Evolutionary conservation across 1,140 invertebrate genomes (phyloP), one percentile per base, ranked within the genome.

Genomic region (Cotesia typhae): DNA sequence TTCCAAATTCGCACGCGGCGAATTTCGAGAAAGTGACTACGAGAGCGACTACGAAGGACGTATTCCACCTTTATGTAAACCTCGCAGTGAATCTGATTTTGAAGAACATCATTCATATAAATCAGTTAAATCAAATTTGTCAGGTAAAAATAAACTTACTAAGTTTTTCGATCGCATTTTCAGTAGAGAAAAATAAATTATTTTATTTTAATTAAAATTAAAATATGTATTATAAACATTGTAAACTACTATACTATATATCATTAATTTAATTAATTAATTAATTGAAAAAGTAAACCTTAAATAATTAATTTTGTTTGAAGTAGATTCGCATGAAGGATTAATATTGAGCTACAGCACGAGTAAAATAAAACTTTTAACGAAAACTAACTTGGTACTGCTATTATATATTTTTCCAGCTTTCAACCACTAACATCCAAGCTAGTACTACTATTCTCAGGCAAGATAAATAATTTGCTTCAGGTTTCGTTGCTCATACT

Each of bases 1-100:
- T 74, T 89, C 89, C 51, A 90, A 90, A 88, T 92, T 94, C 85
- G 79, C 92, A 61, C 89, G 91, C 77, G 89, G 91, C 60, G 91
- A 93, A 84, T 92, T 92, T 78, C 85, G 88, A 41, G 89, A 91
- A 86, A 87, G 91, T 78, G 92, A 94, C 78, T 93, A 93, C 75
- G 92, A 93, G 82, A 94, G 92, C 78, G 92, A 94, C 78, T 92
- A 91, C 72, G 92, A 93, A 65, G 87, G 88, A 41, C 87, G 88
- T 72, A 91, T 92, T 77, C 87, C 89, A 65, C 87, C 91, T 0
- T 83, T 90, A 35, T 93, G 92, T 89, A 85, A 87, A 2, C 88
- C 89, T 9, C 83, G 82, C 47, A 87, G 71, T 59, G 74, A 88
- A 72, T 87, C 88, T 0, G 88, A 90, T 67, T 80, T 84, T 0